Evolutionary conservation across 1,140 invertebrate species (phyloP), one percentile per base, ranked within the genome.

Genomic region (Mercenaria mercenaria): DNA sequence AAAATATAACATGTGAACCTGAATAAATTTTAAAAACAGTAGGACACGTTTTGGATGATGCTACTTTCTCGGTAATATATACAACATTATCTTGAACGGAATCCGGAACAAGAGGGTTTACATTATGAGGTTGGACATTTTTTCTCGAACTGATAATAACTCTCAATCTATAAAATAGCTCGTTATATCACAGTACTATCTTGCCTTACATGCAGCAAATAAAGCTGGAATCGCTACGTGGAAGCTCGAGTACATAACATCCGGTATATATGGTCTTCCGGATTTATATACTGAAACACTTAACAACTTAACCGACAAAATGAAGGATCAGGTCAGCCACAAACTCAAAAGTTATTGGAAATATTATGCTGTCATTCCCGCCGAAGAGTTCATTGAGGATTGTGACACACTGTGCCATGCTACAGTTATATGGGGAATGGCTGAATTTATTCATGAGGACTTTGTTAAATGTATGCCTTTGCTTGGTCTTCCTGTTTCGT

Each of bases 181-280:
- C 93, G 98, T 99, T 96, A 99, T 98, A 96, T 97, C 97, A 2
- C 98, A 99, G 96, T 99, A 98, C 95, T 99, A 98, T 96, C 96
- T 99, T 94, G 98, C 99, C 96, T 96, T 99, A 91, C 97, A 97
- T 8, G 96, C 97, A 85, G 98, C 98, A 41, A 98, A 99, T 96
- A 95, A 95, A 26, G 96, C 96, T 59, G 96, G 97, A 67, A 96
- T 97, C 88, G 97, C 97, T 3, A 97, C 97, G 11, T 99, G 98
- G 98, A 95, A 96, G 72, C 95, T 97, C 11, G 98, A 98, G 93
- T 99, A 99, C 96, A 89, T 64, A n/a, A 83, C 91, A 23, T 91
- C 77, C 0, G 59, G 41, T 15, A 86, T 43, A 20, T 93, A 92
- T 56, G 80, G 64, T 32, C 87, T 92, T 18, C 18, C 59, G 15